Evolutionary conservation across 2,888 invertebrate genomes (phyloP).

Genomic region (Agrotis exclamationis): DNA sequence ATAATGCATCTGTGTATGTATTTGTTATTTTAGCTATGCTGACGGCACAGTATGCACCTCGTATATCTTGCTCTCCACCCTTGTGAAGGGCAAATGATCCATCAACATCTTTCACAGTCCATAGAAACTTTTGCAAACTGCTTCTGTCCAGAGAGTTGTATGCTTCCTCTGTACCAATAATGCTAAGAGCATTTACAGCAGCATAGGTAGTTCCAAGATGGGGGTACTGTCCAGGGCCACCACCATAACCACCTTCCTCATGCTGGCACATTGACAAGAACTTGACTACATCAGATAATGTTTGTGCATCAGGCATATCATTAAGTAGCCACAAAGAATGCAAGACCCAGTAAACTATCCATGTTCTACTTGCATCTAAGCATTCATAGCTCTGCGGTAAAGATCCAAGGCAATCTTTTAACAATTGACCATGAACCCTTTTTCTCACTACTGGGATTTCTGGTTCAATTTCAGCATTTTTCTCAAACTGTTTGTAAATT

Average conservation of each 20-base stretch:
- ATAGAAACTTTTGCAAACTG: conserved; percentile 94
- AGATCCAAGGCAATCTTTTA: conserved; percentile 93
- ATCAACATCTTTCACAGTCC: conserved; percentile 94
- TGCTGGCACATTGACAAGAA: conserved; percentile 93
- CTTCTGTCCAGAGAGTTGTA: conserved; percentile 96
- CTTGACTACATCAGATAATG: conserved; percentile 80
- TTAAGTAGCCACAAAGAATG: conserved; percentile 95
- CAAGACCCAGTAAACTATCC: conserved; percentile 99
- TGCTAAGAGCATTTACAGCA: conserved; percentile 97
- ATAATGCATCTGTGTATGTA: conserved; percentile 94
- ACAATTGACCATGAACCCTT: conserved; percentile 92
- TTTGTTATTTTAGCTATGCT: conserved; percentile 97
- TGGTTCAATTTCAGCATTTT: conserved; percentile 84
- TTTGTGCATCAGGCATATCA: conserved; percentile 86
- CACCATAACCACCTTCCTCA: conserved; percentile 97
- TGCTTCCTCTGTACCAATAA: conserved; percentile 97
- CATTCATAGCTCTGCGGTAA: conserved; percentile 94
- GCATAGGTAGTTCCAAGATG: conserved; percentile 99
- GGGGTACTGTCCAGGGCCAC: conserved; percentile 97
- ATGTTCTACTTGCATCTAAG: conserved; percentile 98
- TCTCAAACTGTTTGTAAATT: conserved; percentile 84
- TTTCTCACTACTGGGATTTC: conserved; percentile 92
- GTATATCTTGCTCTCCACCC: conserved; percentile 98
- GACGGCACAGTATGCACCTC: conserved; percentile 99
- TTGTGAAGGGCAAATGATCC: conserved; percentile 98